phyloP scores from a whole-genome alignment of 2,888 invertebrate genomes.

The Pristionchus mayeri region DNA sequence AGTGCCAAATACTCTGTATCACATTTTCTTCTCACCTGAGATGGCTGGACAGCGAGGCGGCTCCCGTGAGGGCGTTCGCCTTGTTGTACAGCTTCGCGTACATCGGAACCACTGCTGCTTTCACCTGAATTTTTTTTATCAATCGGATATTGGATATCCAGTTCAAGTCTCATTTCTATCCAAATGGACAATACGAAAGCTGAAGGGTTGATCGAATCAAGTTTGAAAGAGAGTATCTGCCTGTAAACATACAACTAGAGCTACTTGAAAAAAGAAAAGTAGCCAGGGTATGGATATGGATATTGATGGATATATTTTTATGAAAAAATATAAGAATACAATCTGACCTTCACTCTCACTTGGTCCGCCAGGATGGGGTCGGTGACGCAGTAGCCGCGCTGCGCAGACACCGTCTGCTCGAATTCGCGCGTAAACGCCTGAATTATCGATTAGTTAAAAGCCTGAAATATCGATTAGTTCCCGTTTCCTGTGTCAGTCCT shows the following conservation, averaged over 20 bases:
- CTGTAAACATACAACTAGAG: too few relatives aligned
- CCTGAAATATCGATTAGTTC: conserved; percentile 4
- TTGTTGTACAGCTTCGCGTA: conserved; percentile 47
- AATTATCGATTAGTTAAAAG: conserved; percentile 27
- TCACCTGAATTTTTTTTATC: conserved; percentile 46
- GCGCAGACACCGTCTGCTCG: conserved; percentile 66
- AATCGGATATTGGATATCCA: too few relatives aligned
- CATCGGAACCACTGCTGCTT: conserved; percentile 46
- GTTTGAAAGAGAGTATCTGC: too few relatives aligned
- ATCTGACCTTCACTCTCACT: conserved; percentile 59
- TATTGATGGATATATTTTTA: too few relatives aligned
- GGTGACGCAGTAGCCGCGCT: conserved; percentile 70
- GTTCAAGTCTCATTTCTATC: too few relatives aligned
- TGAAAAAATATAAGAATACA: not conserved
- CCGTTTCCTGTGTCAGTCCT: not conserved
- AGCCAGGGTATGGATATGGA: too few relatives aligned
- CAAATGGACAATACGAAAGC: too few relatives aligned
- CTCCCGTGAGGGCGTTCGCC: conserved; percentile 49
- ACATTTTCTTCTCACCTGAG: not conserved
- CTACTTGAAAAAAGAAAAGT: too few relatives aligned
- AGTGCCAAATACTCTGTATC: too few relatives aligned
- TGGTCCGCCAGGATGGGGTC: conserved; percentile 64
- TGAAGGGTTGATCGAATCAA: too few relatives aligned
- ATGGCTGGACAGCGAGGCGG: conserved; percentile 42
- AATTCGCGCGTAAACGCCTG: conserved; percentile 71